Evolutionary conservation across 2,888 invertebrate species (phyloP), one percentile per base, ranked within the genome.

Genomic region (Pyrocoelia pectoralis): DNA sequence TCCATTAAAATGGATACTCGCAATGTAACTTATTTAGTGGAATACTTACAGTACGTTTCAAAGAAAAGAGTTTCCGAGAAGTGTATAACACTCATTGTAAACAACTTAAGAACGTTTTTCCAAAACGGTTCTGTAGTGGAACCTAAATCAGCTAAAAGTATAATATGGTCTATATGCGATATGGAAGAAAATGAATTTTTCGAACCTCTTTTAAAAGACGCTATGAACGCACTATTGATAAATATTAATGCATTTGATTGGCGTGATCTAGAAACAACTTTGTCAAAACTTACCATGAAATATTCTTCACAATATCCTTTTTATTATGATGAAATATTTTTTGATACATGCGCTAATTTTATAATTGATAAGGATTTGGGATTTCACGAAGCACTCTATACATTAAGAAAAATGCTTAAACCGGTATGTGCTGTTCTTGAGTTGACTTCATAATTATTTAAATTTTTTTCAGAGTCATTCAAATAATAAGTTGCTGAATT

Each of bases 241-340:
- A 74, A 81, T 40, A 75, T 86, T 0, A 78, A 84, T 46, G 73
- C 80, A 48, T 72, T 86, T 56, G 69, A 79, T 0, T 85, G 82
- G 62, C 79, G 81, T 0, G 85, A 87, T 13, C 77, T 89, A 33
- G 79, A 86, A 68, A 79, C 80, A 38, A 83, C 85, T 0, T 76
- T 86, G 1, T 81, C 83, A 0, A 85, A 82, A 75, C 73, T 88
- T 13, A 82, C 83, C 14, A 79, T 79, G 4, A 80, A 83, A 64
- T 80, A 84, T 61, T 61, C 82, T 62, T 80, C 80, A 67, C 84
- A 84, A 67, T 80, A 83, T 56, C 75, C 80, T 2, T 84, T 83
- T 75, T 89, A 85, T 74, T 90, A 89, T 70, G 84, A 88, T 68
- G 87, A 88, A 70, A 83, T 83, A 55, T 81, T 89, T 68, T 79